Percentiles rank a stretch among this genome's conserved stretches.
Conservation (phyloP, 1,140 invertebrate genomes). For the Drosophila saltans region DNA sequence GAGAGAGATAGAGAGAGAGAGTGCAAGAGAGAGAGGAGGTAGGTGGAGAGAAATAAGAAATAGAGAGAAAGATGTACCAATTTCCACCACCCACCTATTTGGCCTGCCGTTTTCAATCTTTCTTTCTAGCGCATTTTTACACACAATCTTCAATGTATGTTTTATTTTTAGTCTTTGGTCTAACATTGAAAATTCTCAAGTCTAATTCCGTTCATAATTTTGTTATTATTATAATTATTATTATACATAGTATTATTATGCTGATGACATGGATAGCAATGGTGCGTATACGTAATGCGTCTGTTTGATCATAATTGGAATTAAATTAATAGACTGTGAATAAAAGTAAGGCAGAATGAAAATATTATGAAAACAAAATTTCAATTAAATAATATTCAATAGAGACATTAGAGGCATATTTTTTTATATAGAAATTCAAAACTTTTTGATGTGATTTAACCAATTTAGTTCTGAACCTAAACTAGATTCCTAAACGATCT, state of each 20-base stretch:
- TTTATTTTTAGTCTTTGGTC: conserved; percentile 66
- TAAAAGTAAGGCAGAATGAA: background rate
- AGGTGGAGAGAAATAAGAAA: conserved; percentile 8
- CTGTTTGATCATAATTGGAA: conserved; percentile 22
- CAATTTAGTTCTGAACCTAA: no score
- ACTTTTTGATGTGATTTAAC: no score
- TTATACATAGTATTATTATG: conserved; percentile 33
- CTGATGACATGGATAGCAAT: conserved; percentile 43
- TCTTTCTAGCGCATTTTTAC: conserved; percentile 56
- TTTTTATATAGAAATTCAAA: no score
- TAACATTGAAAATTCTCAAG: conserved; percentile 65
- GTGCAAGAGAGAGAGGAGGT: background rate
- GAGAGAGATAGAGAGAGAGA: conserved; percentile 4
- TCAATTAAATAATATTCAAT: background rate
- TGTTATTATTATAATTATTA: conserved; percentile 53
- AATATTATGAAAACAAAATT: conserved; percentile 17
- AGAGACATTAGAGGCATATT: no score
- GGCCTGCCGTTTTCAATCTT: conserved; percentile 54
- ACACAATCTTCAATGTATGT: conserved; percentile 26
- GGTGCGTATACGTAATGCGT: conserved; percentile 56
- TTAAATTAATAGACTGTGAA: conserved; percentile 24
- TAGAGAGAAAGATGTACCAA: conserved; percentile 10
- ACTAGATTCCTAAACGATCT: no score
- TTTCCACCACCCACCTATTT: conserved; percentile 33
- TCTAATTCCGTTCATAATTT: conserved; percentile 62